Base-by-base conservation (phyloP, 2,888 invertebrate species). In the Diarsia dahlii region DNA sequence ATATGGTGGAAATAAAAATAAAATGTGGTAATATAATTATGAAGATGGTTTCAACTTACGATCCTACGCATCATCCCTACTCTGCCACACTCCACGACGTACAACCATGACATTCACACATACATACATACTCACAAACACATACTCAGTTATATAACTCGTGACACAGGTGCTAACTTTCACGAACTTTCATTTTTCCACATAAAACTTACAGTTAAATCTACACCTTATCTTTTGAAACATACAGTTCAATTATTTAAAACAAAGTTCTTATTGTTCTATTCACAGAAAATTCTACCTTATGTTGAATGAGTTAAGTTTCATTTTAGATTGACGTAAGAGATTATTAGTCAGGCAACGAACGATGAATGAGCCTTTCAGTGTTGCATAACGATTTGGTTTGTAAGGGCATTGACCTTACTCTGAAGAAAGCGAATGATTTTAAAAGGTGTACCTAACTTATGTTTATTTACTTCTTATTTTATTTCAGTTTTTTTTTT, bases 171-270 rank as follows among this genome's bases (percentile, higher is more conserved):
- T 90, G 90, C 72, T 78, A 84, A 92, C 93, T 94, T 94, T 94
- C 94, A 89, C 91, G 46, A 85, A 92, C 94, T 94, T 94, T 94
- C 93, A 90, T 92, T 94, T 93, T 93, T 91, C 90, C 87, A 83
- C 73, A 80, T 63, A 62, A 60, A 50, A 58, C 9, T 52, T 66
- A 71, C 63, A 82, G 0, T 63, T 54, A 1, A 90, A 86, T 63
- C 52, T 68, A 23, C 13, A 77, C 81, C 66, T 71, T 84, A 75
- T 8, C 0, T 0, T 0, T 0, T 0, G 0, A 0, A 0, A 0
- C 0, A 46, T 74, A 87, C 9, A 69, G 65, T 71, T 9, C 0
- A 74, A 75, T 69, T 80, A 87, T 0, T 10, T 8, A 10, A 6
- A 6, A 0, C 1, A 2, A 3, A 1, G 12, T 12, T 68, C 48